These are phyloP conservation scores for Melitaea cinxia DNA, from an alignment of 1,140 invertebrate species.

Conservation along the genomic window DNA sequence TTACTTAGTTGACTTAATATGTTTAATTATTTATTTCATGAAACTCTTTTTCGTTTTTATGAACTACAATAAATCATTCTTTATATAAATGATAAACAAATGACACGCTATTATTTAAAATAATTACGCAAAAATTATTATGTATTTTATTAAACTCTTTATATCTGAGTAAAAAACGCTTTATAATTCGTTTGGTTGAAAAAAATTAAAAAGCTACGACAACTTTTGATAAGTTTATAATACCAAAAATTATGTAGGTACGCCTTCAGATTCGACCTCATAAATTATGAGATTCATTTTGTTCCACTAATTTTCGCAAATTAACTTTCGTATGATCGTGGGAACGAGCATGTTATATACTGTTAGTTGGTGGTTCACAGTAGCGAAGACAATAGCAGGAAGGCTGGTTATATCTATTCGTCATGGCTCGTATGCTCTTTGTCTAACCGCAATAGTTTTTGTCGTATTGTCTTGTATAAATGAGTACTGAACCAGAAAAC, in stretches of 20 bases:
- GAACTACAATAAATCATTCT: too few relatives aligned
- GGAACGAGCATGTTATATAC: constrained; percentile 14
- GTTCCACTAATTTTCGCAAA: not conserved
- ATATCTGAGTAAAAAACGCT: too few relatives aligned
- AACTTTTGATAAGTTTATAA: too few relatives aligned
- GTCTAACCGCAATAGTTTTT: constrained; percentile 44
- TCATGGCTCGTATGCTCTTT: constrained; percentile 52
- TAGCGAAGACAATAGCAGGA: constrained; percentile 65
- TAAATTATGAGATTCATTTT: not conserved
- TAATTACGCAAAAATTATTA: too few relatives aligned
- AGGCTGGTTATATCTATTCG: constrained; percentile 42
- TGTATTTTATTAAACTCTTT: too few relatives aligned
- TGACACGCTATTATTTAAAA: too few relatives aligned
- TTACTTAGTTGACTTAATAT: not conserved
- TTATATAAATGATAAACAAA: too few relatives aligned
- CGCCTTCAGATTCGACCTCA: not conserved
- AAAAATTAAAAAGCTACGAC: too few relatives aligned
- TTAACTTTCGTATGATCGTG: constrained; percentile 9
- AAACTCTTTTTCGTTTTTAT: too few relatives aligned
- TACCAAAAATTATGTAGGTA: too few relatives aligned
- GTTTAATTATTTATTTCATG: too few relatives aligned
- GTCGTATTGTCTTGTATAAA: constrained; percentile 31
- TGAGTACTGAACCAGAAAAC: constrained; percentile 40
- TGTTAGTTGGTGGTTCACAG: constrained; percentile 7
- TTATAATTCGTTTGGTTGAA: too few relatives aligned